Conservation (phyloP, 2,113 vertebrate species). For the Zosterops hypoxanthus region DNA sequence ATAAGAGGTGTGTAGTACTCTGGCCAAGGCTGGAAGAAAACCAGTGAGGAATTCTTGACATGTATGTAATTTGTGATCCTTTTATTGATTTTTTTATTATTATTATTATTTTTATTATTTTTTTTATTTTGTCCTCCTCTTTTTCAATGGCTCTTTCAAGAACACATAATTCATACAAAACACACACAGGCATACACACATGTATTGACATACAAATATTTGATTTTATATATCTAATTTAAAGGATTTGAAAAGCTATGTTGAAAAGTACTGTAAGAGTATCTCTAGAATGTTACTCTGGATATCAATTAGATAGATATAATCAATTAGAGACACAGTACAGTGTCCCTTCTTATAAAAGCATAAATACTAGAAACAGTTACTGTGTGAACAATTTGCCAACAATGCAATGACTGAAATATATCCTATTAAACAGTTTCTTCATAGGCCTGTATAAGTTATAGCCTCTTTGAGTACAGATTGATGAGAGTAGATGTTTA, state of each 20-base stretch:
- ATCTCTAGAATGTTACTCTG: not conserved
- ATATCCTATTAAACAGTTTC: not conserved
- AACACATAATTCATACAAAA: not conserved
- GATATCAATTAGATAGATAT: not conserved
- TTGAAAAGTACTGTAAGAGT: not conserved
- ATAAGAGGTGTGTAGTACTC: not conserved
- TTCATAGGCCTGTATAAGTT: not conserved
- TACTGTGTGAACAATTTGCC: not conserved
- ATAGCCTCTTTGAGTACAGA: not conserved
- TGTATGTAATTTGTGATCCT: not conserved
- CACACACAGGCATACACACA: fast-evolving
- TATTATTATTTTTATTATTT: not conserved
- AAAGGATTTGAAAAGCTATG: not conserved
- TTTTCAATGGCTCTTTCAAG: not conserved
- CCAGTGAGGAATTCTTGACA: not conserved
- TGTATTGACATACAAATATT: not conserved
- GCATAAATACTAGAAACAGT: not conserved
- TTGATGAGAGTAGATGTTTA: not conserved
- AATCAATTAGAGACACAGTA: not conserved
- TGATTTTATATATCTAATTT: not conserved
- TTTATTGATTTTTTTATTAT: not conserved
- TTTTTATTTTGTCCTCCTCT: not conserved
- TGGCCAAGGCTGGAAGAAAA: not conserved
- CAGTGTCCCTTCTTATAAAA: not conserved
- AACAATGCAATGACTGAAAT: not conserved